Percentiles rank a stretch among this genome's conserved stretches.
These are phyloP conservation scores for Laothoe populi DNA, from an alignment of 2,888 invertebrate genomes.

Conservation along the genomic window DNA sequence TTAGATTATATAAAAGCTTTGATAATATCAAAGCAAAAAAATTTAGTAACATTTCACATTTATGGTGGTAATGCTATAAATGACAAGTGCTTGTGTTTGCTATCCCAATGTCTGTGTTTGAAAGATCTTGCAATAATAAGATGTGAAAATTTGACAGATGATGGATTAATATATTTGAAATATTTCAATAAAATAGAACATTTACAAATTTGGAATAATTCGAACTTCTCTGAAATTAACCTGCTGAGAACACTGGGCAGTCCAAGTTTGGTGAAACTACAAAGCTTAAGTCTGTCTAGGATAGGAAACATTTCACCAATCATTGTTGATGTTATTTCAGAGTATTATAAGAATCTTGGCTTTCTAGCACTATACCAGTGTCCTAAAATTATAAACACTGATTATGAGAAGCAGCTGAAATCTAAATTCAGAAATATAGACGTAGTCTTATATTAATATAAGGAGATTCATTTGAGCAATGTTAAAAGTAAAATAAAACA, in stretches of 20 bases:
- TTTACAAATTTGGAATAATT: slow-evolving; percentile 78
- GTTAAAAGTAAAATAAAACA: slow-evolving; percentile 36
- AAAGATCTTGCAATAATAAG: slow-evolving; percentile 71
- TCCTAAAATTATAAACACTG: slow-evolving; percentile 66
- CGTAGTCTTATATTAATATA: slow-evolving; percentile 66
- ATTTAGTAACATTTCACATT: slow-evolving; percentile 64
- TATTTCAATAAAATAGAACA: slow-evolving; percentile 58
- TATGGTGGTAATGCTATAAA: slow-evolving; percentile 71
- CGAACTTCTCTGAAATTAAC: slow-evolving; percentile 62
- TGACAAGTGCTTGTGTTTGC: slow-evolving; percentile 60
- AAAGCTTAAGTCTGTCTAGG: slow-evolving; percentile 72
- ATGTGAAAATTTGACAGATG: slow-evolving; percentile 72
- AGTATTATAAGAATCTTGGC: slow-evolving; percentile 69
- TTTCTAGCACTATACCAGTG: slow-evolving; percentile 78
- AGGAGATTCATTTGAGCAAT: not conserved
- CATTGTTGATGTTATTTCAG: slow-evolving; percentile 72
- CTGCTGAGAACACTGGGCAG: slow-evolving; percentile 62
- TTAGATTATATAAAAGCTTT: slow-evolving; percentile 62
- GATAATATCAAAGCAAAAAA: slow-evolving; percentile 59
- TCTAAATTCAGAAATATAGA: slow-evolving; percentile 75
- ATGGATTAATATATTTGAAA: slow-evolving; percentile 58
- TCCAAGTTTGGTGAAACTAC: slow-evolving; percentile 56
- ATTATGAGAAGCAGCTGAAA: slow-evolving; percentile 73
- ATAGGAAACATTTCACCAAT: slow-evolving; percentile 68
- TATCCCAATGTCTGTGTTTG: slow-evolving; percentile 64